Conservation (phyloP, 1,140 invertebrate species). For the Heliconius himera region DNA sequence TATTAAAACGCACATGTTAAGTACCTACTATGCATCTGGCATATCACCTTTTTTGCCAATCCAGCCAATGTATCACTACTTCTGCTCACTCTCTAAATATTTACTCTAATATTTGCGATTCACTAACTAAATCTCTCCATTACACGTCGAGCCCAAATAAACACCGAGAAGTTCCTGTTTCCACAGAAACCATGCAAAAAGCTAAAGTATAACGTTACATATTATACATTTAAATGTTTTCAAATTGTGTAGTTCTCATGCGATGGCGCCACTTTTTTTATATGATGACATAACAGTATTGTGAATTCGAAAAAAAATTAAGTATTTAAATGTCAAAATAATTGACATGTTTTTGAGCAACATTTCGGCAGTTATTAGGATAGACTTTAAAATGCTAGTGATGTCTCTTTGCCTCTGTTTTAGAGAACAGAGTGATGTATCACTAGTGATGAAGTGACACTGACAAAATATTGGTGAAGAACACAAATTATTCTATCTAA, state of each 20-base stretch:
- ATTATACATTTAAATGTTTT: conserved; percentile 51
- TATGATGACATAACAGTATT: conserved; percentile 1
- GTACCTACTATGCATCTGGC: background rate
- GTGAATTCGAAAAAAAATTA: background rate
- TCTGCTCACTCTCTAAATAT: conserved; percentile 10
- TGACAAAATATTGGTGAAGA: too few relatives aligned
- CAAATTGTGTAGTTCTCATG: conserved; percentile 51
- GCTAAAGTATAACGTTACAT: conserved; percentile 65
- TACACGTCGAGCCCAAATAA: conserved; percentile 62
- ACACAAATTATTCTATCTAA: too few relatives aligned
- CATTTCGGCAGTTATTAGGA: too few relatives aligned
- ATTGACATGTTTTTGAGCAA: background rate
- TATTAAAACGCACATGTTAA: background rate
- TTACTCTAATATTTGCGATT: conserved; percentile 46
- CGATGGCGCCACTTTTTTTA: conserved; percentile 4
- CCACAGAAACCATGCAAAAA: conserved; percentile 36
- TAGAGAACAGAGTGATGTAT: too few relatives aligned
- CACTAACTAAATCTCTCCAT: conserved; percentile 61
- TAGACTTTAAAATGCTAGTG: too few relatives aligned
- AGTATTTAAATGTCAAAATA: background rate
- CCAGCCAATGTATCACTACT: background rate
- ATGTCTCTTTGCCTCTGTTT: too few relatives aligned
- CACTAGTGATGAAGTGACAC: too few relatives aligned
- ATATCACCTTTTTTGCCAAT: background rate
- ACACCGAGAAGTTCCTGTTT: conserved; percentile 63